Conservation (phyloP, 37 sponge, comb jelly and placozoan species). For the Axinella damicornis region DNA sequence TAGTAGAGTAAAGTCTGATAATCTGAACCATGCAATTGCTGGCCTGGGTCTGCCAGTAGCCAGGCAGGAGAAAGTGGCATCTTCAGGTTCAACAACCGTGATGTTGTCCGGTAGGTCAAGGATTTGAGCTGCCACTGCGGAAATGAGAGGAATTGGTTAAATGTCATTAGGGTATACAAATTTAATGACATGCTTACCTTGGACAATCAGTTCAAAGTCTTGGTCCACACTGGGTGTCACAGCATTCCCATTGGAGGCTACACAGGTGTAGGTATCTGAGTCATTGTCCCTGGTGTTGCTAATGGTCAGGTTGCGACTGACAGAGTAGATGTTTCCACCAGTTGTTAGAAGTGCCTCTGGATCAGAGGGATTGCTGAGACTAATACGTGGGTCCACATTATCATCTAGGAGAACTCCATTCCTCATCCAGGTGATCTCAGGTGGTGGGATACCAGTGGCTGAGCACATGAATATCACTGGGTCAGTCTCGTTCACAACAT, state of each 20-base stretch:
- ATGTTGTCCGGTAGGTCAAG: neutral
- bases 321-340: constrained; percentile 4
- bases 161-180: no score
- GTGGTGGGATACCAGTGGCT: constrained; percentile 52
- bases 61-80: constrained; percentile 31
- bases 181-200: constrained; percentile 20
- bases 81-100: neutral
- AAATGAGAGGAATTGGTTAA: neutral
- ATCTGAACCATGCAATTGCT: constrained; percentile 58
- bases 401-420: neutral
- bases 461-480: constrained; percentile 43
- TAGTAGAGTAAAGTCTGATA: neutral
- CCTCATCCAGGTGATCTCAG: constrained; percentile 44
- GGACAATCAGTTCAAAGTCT: constrained; percentile 38
- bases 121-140: no score
- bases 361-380: neutral
- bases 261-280: constrained; percentile 20
- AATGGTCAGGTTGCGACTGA: constrained; percentile 41
- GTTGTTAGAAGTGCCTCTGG: neutral
- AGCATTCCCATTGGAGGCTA: constrained; percentile 13
- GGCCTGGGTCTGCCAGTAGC: constrained; percentile 62
- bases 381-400: constrained; percentile 22
- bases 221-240: neutral
- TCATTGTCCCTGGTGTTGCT: constrained; percentile 1
- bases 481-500: constrained; percentile 28